Percentiles rank a stretch among this genome's conserved stretches.
These are phyloP conservation scores for Fopius arisanus DNA, from an alignment of 1,140 invertebrate species.

Conservation along the genomic window DNA sequence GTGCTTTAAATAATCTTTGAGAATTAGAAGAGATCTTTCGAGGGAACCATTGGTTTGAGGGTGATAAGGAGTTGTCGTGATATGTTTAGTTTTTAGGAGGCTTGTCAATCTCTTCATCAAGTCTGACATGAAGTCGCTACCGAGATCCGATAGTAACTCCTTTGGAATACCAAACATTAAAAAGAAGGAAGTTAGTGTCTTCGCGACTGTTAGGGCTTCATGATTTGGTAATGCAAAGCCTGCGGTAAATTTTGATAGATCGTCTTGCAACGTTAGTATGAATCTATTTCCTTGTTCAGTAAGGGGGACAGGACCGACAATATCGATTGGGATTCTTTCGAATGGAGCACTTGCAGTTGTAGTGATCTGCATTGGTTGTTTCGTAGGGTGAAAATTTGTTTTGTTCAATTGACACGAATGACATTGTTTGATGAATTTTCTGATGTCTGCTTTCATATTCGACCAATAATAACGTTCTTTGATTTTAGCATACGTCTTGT, in stretches of 20 bases:
- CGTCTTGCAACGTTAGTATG: background rate
- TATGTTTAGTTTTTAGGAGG: slow-evolving; percentile 11
- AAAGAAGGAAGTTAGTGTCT: slow-evolving; percentile 36
- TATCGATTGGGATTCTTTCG: background rate
- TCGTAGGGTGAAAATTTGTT: background rate
- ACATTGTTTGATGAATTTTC: slow-evolving; percentile 24
- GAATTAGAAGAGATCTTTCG: slow-evolving; percentile 26
- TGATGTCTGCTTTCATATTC: slow-evolving; percentile 37
- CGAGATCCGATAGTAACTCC: slow-evolving; percentile 47
- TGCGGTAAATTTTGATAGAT: background rate
- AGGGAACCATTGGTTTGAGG: slow-evolving; percentile 41
- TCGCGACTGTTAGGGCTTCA: slow-evolving; percentile 16
- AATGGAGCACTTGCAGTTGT: background rate
- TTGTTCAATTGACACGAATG: no score
- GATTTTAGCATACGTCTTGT: background rate
- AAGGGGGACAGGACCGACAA: background rate
- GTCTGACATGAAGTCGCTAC: slow-evolving; percentile 38
- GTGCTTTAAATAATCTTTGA: slow-evolving; percentile 40
- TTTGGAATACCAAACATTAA: slow-evolving; percentile 44
- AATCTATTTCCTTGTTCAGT: background rate
- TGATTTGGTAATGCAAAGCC: background rate
- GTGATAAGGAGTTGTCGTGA: slow-evolving; percentile 39
- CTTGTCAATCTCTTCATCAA: background rate
- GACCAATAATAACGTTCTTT: slow-evolving; percentile 32
- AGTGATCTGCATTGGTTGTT: slow-evolving; percentile 27